These are phyloP conservation scores for Aphelenchoides fujianensis DNA, from an alignment of 1,140 invertebrate species.

Conservation along the genomic window DNA sequence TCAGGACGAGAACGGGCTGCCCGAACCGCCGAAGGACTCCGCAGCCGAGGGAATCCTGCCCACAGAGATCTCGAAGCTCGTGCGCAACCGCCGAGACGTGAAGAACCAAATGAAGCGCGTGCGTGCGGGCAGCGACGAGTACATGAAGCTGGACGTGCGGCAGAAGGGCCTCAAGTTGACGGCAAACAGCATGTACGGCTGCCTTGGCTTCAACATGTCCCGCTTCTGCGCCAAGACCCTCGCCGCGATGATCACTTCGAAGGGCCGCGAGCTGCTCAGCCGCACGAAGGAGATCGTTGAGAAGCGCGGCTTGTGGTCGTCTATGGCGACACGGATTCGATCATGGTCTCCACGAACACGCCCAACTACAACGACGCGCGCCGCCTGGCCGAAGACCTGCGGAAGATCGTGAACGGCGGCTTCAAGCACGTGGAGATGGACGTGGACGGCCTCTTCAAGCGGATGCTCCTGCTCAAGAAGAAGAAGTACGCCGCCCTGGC, in stretches of 20 bases:
- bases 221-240: conserved; percentile 93
- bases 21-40: conserved; percentile 67
- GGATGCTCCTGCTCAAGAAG: conserved; percentile 89
- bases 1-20: conserved; percentile 27
- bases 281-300: conserved; percentile 73
- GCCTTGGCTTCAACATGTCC: conserved; percentile 84
- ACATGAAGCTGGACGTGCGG: conserved; percentile 81
- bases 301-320: conserved; percentile 70
- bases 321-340: conserved; percentile 98
- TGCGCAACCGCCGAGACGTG: conserved; percentile 84
- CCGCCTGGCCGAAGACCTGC: conserved; percentile 79
- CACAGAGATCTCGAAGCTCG: conserved; percentile 87
- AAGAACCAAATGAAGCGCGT: conserved; percentile 80
- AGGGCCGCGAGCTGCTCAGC: conserved; percentile 77
- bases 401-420: conserved; percentile 86
- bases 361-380: conserved; percentile 79
- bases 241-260: conserved; percentile 87
- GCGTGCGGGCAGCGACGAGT: conserved; percentile 21
- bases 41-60: conserved; percentile 81
- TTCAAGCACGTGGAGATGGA: conserved; percentile 92
- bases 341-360: conserved; percentile 96
- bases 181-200: conserved; percentile 99
- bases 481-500: conserved; percentile 95
- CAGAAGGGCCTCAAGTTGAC: conserved; percentile 95
- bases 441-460: conserved; percentile 93